Conservation (phyloP, 2,797 vertebrate genomes). For the Serranus cabrilla region DNA sequence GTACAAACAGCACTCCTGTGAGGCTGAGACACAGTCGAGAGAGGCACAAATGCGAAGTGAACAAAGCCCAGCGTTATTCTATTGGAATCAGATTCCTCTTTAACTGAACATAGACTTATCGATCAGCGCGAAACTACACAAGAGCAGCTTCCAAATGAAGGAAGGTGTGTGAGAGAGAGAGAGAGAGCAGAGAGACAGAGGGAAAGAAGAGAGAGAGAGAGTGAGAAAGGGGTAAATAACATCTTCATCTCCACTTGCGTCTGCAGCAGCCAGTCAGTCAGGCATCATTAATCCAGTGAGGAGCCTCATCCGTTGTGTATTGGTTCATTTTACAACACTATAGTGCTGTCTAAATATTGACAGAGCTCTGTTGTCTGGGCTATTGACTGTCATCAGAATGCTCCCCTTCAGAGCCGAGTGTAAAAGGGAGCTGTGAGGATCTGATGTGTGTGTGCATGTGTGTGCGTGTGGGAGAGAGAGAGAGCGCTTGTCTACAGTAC, state of each 20-base stretch:
- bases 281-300: conserved; percentile 84
- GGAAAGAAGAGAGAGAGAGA: conserved; percentile 15
- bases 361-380: conserved; percentile 79
- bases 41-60: conserved; percentile 72
- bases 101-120: conserved; percentile 84
- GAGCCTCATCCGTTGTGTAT: conserved; percentile 79
- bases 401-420: conserved; percentile 62
- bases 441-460: conserved; percentile 14
- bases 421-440: conserved; percentile 53
- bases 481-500: neutral
- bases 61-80: conserved; percentile 78
- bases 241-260: conserved; percentile 75
- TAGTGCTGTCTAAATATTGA: conserved; percentile 85
- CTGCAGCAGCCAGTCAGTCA: conserved; percentile 80
- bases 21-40: conserved; percentile 57
- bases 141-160: conserved; percentile 75
- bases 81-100: conserved; percentile 83
- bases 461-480: neutral
- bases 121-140: conserved; percentile 76
- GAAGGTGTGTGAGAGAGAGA: conserved; percentile 29
- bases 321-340: conserved; percentile 83
- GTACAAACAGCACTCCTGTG: conserved; percentile 46
- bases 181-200: conserved; percentile 11
- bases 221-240: conserved; percentile 72
- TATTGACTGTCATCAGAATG: conserved; percentile 82